phyloP scores from a whole-genome alignment of 2,113 vertebrate species.

The Arenaria interpres region DNA sequence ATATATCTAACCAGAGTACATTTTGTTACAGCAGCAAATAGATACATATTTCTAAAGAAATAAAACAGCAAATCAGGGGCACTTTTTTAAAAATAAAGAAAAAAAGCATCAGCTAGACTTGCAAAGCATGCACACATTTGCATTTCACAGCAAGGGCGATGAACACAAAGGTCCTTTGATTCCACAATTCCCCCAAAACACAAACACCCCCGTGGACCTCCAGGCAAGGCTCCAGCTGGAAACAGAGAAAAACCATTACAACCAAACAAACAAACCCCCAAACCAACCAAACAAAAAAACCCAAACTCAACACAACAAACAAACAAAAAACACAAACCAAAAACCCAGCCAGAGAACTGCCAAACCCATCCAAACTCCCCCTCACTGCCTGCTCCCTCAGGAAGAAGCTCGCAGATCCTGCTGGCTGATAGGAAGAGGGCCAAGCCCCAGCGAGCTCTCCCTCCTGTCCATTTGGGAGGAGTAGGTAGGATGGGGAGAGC shows the following conservation, averaged over 20 bases:
- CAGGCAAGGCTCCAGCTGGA: conserved; percentile 13
- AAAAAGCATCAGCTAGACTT: neutral
- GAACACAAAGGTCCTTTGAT: conserved; percentile 20
- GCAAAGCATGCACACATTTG: neutral
- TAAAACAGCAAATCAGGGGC: neutral
- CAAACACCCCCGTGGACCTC: neutral
- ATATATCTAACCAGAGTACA: neutral
- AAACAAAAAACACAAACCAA: neutral
- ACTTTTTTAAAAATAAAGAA: neutral
- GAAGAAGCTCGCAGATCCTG: neutral
- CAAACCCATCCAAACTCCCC: neutral
- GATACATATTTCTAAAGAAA: neutral
- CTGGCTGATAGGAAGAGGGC: neutral
- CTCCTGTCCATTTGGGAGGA: neutral
- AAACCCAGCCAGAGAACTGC: neutral
- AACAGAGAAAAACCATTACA: neutral
- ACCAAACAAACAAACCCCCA: neutral
- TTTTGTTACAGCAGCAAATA: neutral
- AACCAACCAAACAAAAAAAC: neutral
- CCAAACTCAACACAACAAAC: neutral
- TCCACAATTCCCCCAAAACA: neutral
- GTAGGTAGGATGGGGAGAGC: neutral
- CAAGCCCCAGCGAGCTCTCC: neutral
- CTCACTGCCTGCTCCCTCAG: neutral
- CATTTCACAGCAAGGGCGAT: neutral